Evolutionary conservation across 92 coral and sea anemone species (phyloP), one percentile per base, ranked within the genome.

Genomic region (Virgularia gustaviana): DNA sequence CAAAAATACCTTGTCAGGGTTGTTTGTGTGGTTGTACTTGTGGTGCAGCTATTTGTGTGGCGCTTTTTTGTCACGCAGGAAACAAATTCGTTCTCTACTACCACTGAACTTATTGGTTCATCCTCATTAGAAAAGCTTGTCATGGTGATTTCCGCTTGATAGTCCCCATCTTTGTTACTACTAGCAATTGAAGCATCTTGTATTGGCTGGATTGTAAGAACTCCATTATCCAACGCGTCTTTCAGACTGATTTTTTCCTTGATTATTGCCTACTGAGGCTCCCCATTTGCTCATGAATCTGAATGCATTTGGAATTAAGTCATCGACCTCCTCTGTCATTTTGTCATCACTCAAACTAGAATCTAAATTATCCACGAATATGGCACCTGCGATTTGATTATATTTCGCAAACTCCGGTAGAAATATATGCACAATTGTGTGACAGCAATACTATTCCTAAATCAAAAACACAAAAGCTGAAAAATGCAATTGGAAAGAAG

Each of bases 221-320:
- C 4, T 18, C 28, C 33, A 16, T 57, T 29, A 28, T 57, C n/a
- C 2, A 57, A 37, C 16, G 64, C 64, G 25, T 57, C 34, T 18
- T 4, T 19, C n/a, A 57, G 64, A 19, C 2, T 2, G 64, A 57
- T 18, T 37, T 57, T 57, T n/a, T 3, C 64, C 64, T 57, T 57
- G 64, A 29, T 24, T 37, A 16, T 28, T 29, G 32, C 64, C 32
- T 20, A 54, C 23, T 54, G 61, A 30, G n/a, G 61, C 23, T 57
- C 64, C 64, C n/a, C n/a, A 57, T n/a, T 32, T 18, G 28, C 33
- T 57, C 15, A 57, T n/a, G 28, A 57, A 57, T 57, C 32, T 57
- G 28, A 57, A 57, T 24, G 7, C 16, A 18, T 57, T 37, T 16
- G 64, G 64, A 18, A 57, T 37, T 29, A 57, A 28, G 34, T 57